Percentiles rank a stretch among this genome's conserved stretches.
phyloP scores from a whole-genome alignment of 2,888 invertebrate genomes.

The Synergus umbraculus region DNA sequence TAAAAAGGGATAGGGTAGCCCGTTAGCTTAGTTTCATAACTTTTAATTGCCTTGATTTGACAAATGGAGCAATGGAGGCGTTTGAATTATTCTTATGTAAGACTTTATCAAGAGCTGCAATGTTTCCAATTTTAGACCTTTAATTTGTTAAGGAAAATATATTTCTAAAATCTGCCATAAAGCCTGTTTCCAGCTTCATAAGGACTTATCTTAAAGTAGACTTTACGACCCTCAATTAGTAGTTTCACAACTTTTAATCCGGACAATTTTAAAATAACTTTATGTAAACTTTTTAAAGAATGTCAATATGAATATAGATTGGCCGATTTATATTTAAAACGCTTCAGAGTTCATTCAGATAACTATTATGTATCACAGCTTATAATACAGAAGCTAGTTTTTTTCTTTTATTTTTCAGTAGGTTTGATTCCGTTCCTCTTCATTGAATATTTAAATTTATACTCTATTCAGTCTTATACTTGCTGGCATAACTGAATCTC shows the following conservation, averaged over 20 bases:
- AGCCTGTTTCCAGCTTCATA: neutral
- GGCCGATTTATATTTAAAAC: neutral
- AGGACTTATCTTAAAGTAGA: neutral
- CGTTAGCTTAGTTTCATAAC: neutral
- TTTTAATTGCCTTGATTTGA: neutral
- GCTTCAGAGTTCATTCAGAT: neutral
- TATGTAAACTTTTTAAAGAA: neutral
- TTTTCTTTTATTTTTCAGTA: neutral
- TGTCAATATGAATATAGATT: neutral
- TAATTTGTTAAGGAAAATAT: neutral
- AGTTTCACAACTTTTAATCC: neutral
- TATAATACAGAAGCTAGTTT: neutral
- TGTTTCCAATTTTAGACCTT: neutral
- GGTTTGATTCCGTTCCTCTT: neutral
- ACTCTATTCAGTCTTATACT: neutral
- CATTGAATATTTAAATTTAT: conserved; percentile 2
- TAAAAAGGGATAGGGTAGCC: neutral
- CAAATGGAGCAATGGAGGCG: neutral
- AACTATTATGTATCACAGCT: neutral
- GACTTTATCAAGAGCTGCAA: neutral
- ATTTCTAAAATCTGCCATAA: neutral
- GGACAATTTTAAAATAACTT: neutral
- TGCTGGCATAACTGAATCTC: neutral
- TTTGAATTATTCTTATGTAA: neutral
- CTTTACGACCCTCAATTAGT: neutral